Conservation (phyloP, 2,888 invertebrate genomes). For the Andrena minutula region DNA sequence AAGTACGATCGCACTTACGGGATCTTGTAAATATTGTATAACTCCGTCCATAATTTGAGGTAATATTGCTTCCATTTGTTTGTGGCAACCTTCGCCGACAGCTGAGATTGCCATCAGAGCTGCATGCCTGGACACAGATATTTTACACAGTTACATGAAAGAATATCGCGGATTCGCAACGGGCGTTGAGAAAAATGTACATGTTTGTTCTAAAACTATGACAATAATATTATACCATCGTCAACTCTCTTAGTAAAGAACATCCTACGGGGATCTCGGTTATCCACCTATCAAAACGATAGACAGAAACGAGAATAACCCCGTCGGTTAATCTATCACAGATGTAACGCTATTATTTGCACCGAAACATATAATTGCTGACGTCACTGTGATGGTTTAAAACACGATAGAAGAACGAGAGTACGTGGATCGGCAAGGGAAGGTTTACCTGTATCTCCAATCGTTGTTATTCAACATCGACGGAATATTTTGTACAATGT, state of each 20-base stretch:
- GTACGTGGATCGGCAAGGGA: neutral
- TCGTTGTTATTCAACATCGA: constrained; percentile 93
- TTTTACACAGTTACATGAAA: neutral
- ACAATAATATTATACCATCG: constrained; percentile 54
- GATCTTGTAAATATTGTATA: constrained; percentile 93
- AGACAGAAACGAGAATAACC: constrained; percentile 62
- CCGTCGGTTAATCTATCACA: constrained; percentile 77
- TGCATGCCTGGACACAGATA: constrained; percentile 89
- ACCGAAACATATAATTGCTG: constrained; percentile 74
- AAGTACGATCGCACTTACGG: constrained; percentile 86
- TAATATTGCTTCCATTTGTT: constrained; percentile 98
- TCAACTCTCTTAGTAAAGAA: constrained; percentile 72
- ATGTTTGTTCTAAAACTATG: constrained; percentile 74
- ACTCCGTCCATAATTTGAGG: constrained; percentile 96
- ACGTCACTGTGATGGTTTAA: constrained; percentile 74
- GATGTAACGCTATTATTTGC: constrained; percentile 79
- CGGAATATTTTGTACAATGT: constrained; percentile 94
- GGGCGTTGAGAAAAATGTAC: constrained; percentile 18
- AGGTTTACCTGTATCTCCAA: constrained; percentile 90
- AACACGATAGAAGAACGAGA: neutral
- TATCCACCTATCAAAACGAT: constrained; percentile 72
- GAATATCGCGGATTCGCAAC: neutral
- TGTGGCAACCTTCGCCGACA: constrained; percentile 99
- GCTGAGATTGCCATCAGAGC: constrained; percentile 99
- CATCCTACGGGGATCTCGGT: constrained; percentile 58